These are phyloP conservation scores for Hydroisotoma schaefferi DNA, from an alignment of 2,888 invertebrate species.

Conservation along the genomic window DNA sequence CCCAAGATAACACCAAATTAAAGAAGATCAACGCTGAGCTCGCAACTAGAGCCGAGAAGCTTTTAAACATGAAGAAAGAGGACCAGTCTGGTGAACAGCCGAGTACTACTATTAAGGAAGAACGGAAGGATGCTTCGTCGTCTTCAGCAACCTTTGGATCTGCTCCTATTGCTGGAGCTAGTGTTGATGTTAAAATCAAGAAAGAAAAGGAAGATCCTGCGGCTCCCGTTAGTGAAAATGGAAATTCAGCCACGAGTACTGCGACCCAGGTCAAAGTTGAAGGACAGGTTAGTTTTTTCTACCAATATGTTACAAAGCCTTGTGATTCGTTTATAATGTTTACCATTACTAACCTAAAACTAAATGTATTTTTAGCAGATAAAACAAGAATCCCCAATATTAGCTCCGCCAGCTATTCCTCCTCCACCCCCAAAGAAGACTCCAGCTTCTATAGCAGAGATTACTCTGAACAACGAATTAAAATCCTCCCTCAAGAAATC, in stretches of 20 bases:
- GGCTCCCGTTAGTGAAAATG: not conserved
- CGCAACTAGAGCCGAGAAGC: not conserved
- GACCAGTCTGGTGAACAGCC: not conserved
- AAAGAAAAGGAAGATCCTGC: conserved; percentile 1
- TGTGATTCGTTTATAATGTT: too few species aligned
- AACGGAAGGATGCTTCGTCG: not conserved
- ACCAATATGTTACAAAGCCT: too few species aligned
- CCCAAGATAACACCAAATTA: conserved; percentile 74
- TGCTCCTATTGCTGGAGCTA: not conserved
- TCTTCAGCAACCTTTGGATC: not conserved
- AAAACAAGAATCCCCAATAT: conserved; percentile 14
- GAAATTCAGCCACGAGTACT: not conserved
- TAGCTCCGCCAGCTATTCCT: conserved; percentile 6
- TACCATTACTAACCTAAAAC: too few species aligned
- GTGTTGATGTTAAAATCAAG: not conserved
- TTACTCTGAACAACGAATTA: conserved; percentile 76
- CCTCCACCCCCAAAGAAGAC: conserved; percentile 26
- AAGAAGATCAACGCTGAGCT: conserved; percentile 27
- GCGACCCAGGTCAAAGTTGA: not conserved
- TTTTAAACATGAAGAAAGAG: conserved; percentile 6
- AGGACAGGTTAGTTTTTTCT: too few species aligned
- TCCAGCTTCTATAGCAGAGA: conserved; percentile 60
- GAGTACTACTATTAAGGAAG: not conserved
- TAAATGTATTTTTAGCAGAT: too few species aligned
- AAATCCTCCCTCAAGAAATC: conserved; percentile 86